Conservation (phyloP, 2,797 vertebrate genomes). For the Erethizon dorsatum region DNA sequence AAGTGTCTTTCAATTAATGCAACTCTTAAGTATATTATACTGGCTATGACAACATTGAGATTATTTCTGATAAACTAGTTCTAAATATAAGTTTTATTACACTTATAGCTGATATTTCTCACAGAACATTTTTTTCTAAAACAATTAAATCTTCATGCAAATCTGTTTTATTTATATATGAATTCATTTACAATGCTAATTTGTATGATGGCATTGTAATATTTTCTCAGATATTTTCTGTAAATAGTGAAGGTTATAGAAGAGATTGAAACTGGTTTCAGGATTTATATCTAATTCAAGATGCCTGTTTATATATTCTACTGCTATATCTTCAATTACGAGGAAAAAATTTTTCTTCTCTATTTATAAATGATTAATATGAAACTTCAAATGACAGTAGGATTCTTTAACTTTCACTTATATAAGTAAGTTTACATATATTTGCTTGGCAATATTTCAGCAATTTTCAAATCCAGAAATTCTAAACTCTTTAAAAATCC, state of each 20-base stretch:
- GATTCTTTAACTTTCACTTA: constrained; percentile 59
- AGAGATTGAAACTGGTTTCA: constrained; percentile 32
- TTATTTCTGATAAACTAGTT: constrained; percentile 53
- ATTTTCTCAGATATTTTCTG: constrained; percentile 37
- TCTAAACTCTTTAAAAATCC: constrained; percentile 48
- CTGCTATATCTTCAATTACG: constrained; percentile 32
- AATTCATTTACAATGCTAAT: constrained; percentile 62
- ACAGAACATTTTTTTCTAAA: constrained; percentile 24
- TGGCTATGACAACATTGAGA: neutral
- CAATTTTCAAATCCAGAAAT: constrained; percentile 57
- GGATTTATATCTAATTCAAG: constrained; percentile 45
- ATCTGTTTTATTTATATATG: constrained; percentile 40
- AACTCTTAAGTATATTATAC: neutral
- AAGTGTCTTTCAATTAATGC: neutral
- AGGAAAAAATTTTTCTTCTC: constrained; percentile 30
- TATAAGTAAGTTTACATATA: neutral
- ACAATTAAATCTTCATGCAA: constrained; percentile 42
- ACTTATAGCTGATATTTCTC: neutral
- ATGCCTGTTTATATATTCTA: constrained; percentile 61
- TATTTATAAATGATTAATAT: constrained; percentile 45
- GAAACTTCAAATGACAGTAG: constrained; percentile 12
- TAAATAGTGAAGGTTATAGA: constrained; percentile 26
- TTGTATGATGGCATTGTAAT: constrained; percentile 49
- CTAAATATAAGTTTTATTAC: constrained; percentile 32
- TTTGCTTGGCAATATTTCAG: constrained; percentile 36